phyloP scores from a whole-genome alignment of 2,888 invertebrate genomes.

The Diarsia rubi region DNA sequence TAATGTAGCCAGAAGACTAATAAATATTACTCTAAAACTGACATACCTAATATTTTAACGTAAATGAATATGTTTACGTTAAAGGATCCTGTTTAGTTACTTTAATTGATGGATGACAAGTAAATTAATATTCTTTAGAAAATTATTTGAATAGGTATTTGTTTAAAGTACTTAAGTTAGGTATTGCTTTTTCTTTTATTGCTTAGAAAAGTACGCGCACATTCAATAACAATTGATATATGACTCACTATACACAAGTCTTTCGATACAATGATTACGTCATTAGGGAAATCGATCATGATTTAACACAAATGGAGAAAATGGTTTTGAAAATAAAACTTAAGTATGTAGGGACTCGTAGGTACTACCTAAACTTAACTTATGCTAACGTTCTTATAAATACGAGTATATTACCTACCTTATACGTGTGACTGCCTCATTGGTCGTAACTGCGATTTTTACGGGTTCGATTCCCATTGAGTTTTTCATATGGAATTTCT shows the following conservation, averaged over 20 bases:
- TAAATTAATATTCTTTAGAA: slow-evolving; percentile 18
- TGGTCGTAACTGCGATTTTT: too few relatives aligned
- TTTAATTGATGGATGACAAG: neutral
- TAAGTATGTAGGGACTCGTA: too few relatives aligned
- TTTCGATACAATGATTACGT: neutral
- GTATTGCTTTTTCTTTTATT: slow-evolving; percentile 19
- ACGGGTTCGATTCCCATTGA: too few relatives aligned
- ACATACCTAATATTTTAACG: neutral
- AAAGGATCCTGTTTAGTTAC: slow-evolving; percentile 1
- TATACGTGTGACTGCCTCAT: neutral
- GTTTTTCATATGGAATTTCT: too few relatives aligned
- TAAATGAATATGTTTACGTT: slow-evolving; percentile 1
- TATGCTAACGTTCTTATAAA: neutral
- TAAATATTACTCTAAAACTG: slow-evolving; percentile 7
- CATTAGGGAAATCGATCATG: neutral
- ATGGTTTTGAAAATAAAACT: neutral
- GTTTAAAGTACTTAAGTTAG: neutral
- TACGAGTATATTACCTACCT: neutral
- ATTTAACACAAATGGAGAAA: neutral
- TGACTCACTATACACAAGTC: neutral
- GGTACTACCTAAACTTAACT: too few relatives aligned
- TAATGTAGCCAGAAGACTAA: neutral
- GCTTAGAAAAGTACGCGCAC: slow-evolving; percentile 1
- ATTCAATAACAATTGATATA: neutral
- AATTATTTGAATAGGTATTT: neutral